Percentiles rank a stretch among this genome's conserved stretches.
Conservation (phyloP, 2,797 vertebrate species). For the Ficedula albicollis region DNA sequence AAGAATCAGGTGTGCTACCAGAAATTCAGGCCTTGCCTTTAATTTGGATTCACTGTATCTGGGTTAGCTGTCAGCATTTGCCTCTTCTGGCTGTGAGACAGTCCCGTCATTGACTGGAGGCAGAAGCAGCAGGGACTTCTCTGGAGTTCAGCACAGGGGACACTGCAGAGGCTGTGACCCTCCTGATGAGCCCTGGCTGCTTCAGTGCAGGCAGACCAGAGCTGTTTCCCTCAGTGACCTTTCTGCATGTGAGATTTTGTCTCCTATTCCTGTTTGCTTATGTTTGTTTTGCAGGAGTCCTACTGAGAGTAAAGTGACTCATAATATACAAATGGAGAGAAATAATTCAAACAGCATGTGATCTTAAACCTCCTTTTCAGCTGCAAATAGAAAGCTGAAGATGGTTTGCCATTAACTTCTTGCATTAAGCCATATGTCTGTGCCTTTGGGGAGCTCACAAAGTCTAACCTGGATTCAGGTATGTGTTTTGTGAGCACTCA, state of each 20-base stretch:
- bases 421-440: not conserved
- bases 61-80: not conserved
- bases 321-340: not conserved
- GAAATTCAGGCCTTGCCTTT: not conserved
- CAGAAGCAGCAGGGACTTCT: not conserved
- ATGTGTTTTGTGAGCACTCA: fast-evolving
- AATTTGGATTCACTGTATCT: fast-evolving
- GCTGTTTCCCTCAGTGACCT: not conserved
- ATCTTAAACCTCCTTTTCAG: not conserved
- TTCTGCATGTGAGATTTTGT: not conserved
- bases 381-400: not conserved
- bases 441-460: not conserved
- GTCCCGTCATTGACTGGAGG: too few species aligned
- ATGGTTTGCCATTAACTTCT: not conserved
- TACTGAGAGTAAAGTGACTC: not conserved
- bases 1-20: not conserved
- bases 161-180: not conserved
- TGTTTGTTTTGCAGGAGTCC: not conserved
- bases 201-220: not conserved
- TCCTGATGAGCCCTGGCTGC: not conserved
- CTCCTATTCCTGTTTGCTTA: not conserved
- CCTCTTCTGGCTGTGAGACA: not conserved
- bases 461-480: not conserved
- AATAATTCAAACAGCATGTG: not conserved
- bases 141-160: not conserved